Percentiles rank a stretch among this genome's conserved stretches.
Conservation (phyloP, 53 echinoderm and acorn worm species). For the Stichopus horrens region DNA sequence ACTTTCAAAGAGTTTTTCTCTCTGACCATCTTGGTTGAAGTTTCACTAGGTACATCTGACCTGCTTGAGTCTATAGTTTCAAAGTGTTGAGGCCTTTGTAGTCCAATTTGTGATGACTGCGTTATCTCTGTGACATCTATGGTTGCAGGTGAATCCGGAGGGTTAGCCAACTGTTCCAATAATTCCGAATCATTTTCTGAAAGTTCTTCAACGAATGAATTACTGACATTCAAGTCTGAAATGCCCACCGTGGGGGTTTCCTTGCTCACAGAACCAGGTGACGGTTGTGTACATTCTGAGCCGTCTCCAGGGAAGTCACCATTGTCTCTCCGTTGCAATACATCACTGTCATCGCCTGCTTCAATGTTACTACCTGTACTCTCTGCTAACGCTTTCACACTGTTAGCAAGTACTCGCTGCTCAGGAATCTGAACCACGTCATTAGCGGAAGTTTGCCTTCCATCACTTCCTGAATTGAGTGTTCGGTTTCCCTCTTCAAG, state of each 20-base stretch:
- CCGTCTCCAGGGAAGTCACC: constrained; percentile 18
- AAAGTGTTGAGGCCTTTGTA: constrained; percentile 48
- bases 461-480: constrained; percentile 42
- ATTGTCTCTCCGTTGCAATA: constrained; percentile 7
- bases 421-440: not conserved
- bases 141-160: constrained; percentile 54
- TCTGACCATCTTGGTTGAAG: constrained; percentile 38
- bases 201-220: constrained; percentile 19
- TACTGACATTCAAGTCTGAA: not conserved
- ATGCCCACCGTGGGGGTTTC: not conserved
- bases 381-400: too few species aligned
- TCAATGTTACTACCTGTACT: not conserved
- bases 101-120: constrained; percentile 39
- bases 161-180: not conserved
- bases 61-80: constrained; percentile 26
- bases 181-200: constrained; percentile 14
- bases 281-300: not conserved
- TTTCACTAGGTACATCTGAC: constrained; percentile 19
- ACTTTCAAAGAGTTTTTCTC: constrained; percentile 13
- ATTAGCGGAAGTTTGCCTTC: not conserved
- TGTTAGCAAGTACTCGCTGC: not conserved
- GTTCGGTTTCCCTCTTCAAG: constrained; percentile 28
- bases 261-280: not conserved
- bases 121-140: constrained; percentile 55
- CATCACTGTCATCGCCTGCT: not conserved